Percentiles rank a stretch among this genome's conserved stretches.
These are phyloP conservation scores for Drosophila phalerata DNA, from an alignment of 2,888 invertebrate species.

Conservation along the genomic window DNA sequence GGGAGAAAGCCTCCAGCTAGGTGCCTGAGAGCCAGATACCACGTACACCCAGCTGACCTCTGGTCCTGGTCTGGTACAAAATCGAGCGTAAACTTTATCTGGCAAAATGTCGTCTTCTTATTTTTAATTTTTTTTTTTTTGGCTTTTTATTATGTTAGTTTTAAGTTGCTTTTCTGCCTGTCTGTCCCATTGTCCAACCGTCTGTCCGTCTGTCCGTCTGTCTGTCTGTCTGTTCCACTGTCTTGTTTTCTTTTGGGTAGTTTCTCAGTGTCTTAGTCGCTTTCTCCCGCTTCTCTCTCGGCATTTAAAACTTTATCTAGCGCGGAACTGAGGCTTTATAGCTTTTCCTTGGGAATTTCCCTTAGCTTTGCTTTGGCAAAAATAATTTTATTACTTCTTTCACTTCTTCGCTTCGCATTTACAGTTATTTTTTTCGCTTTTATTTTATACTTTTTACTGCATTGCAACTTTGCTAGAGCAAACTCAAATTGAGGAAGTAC, in stretches of 20 bases:
- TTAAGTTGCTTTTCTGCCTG: conserved; percentile 51
- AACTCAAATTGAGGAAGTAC: conserved; percentile 31
- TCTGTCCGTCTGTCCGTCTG: background rate
- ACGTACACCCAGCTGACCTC: conserved; percentile 10
- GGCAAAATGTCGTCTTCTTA: conserved; percentile 35
- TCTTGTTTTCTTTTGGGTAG: conserved; percentile 8
- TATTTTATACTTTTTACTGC: conserved; percentile 12
- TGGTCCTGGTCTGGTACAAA: conserved; percentile 48
- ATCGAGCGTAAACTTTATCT: conserved; percentile 71
- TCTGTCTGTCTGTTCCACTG: background rate
- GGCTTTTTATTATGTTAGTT: conserved; percentile 74
- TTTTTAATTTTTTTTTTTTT: conserved; percentile 65
- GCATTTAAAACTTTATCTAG: conserved; percentile 79
- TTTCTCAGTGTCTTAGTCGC: conserved; percentile 14
- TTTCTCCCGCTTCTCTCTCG: conserved; percentile 8
- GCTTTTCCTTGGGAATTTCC: conserved; percentile 46
- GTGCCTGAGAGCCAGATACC: background rate
- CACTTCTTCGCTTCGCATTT: conserved; percentile 41
- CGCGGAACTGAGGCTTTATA: conserved; percentile 61
- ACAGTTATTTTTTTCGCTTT: conserved; percentile 18
- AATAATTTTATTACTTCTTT: conserved; percentile 81
- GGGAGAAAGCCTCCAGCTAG: background rate
- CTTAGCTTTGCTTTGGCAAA: conserved; percentile 64
- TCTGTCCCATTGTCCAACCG: conserved; percentile 4
- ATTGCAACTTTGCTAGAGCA: conserved; percentile 29